phyloP scores from a whole-genome alignment of 2,888 invertebrate species.

The Stictocephala bisonia region DNA sequence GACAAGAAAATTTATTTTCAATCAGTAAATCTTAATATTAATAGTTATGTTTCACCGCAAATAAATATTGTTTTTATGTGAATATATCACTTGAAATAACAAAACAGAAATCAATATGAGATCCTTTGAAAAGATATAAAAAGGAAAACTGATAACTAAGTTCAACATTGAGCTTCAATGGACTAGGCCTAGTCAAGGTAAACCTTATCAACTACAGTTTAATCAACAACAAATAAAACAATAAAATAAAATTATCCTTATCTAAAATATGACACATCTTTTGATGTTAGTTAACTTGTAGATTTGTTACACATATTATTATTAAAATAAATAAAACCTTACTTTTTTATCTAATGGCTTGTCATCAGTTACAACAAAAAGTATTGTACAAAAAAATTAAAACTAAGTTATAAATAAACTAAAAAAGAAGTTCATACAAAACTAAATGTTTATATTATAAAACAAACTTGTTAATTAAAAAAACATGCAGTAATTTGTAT shows the following conservation, averaged over 20 bases:
- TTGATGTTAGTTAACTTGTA: background rate
- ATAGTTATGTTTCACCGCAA: too few relatives aligned
- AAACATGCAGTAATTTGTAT: too few relatives aligned
- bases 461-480: too few relatives aligned
- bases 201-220: background rate
- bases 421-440: too few relatives aligned
- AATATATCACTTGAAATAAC: background rate
- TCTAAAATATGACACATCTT: background rate
- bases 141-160: background rate
- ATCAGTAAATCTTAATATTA: background rate
- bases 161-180: background rate
- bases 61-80: background rate
- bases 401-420: too few relatives aligned
- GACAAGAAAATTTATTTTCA: background rate
- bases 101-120: background rate
- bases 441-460: too few relatives aligned
- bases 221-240: background rate
- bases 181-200: slow-evolving; percentile 23
- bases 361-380: too few relatives aligned
- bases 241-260: background rate
- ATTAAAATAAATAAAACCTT: too few relatives aligned
- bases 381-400: too few relatives aligned
- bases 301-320: too few relatives aligned
- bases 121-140: background rate
- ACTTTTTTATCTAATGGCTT: too few relatives aligned